phyloP scores from a whole-genome alignment of 2,797 vertebrate species.

The Fringilla coelebs region DNA sequence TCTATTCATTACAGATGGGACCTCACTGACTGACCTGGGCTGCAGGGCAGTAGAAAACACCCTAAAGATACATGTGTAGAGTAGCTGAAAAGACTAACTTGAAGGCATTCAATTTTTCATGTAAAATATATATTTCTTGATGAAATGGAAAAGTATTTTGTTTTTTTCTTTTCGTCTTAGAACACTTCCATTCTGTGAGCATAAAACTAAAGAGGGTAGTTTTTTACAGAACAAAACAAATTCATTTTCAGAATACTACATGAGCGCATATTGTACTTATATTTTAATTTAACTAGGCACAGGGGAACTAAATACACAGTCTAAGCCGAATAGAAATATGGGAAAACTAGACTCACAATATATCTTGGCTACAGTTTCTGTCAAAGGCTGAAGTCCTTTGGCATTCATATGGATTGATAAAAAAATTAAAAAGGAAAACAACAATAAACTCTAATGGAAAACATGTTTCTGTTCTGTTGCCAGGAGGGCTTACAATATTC shows the following conservation, averaged over 20 bases:
- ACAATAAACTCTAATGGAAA: slow-evolving; percentile 74
- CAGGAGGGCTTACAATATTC: slow-evolving; percentile 65
- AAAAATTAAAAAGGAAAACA: slow-evolving; percentile 41
- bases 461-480: slow-evolving; percentile 59
- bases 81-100: neutral
- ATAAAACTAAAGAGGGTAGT: neutral
- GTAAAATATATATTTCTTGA: neutral
- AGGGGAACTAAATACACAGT: neutral
- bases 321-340: neutral
- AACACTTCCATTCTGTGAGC: neutral
- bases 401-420: slow-evolving; percentile 40
- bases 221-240: neutral
- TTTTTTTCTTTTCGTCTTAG: neutral
- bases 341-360: neutral
- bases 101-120: neutral
- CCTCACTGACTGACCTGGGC: neutral
- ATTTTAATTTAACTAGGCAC: slow-evolving; percentile 33
- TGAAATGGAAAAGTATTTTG: neutral
- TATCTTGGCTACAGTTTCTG: slow-evolving; percentile 45
- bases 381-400: neutral
- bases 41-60: neutral
- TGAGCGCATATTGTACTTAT: neutral
- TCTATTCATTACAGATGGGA: neutral
- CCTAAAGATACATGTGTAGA: neutral
- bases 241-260: neutral